phyloP scores from a whole-genome alignment of 1,140 invertebrate genomes.

The Orius laevigatus region DNA sequence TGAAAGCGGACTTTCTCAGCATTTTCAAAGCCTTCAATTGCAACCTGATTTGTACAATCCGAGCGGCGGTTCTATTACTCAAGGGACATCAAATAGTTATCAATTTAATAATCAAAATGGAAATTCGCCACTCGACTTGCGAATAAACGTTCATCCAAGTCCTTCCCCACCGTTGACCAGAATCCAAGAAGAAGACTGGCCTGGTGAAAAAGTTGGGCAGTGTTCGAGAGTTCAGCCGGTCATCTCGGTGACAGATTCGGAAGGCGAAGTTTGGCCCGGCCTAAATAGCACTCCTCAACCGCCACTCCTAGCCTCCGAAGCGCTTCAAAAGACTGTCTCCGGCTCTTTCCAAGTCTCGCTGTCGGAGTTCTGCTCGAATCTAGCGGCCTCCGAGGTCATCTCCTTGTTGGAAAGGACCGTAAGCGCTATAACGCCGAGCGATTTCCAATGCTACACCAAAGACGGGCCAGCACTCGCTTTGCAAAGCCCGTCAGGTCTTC shows the following conservation, averaged over 20 bases:
- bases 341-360: conserved; percentile 46
- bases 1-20: conserved; percentile 15
- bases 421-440: conserved; percentile 58
- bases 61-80: conserved; percentile 18
- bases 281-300: background rate
- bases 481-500: conserved; percentile 19
- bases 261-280: conserved; percentile 10
- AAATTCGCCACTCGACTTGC: conserved; percentile 16
- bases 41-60: conserved; percentile 14
- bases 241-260: conserved; percentile 17
- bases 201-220: conserved; percentile 11
- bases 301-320: conserved; percentile 18
- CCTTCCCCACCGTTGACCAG: conserved; percentile 19
- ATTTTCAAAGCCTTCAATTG: conserved; percentile 19
- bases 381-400: conserved; percentile 48
- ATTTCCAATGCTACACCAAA: conserved; percentile 35
- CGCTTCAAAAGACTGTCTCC: conserved; percentile 28
- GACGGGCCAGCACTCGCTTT: conserved; percentile 19
- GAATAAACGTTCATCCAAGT: conserved; percentile 18
- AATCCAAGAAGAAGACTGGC: conserved; percentile 21
- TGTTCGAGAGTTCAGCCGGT: conserved; percentile 3
- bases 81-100: conserved; percentile 17
- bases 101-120: conserved; percentile 12
- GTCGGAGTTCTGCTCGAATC: conserved; percentile 60
- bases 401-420: conserved; percentile 67